Percentiles rank a stretch among this genome's conserved stretches.
phyloP scores from a whole-genome alignment of 2,888 invertebrate genomes.

The Drosophila monieri region DNA sequence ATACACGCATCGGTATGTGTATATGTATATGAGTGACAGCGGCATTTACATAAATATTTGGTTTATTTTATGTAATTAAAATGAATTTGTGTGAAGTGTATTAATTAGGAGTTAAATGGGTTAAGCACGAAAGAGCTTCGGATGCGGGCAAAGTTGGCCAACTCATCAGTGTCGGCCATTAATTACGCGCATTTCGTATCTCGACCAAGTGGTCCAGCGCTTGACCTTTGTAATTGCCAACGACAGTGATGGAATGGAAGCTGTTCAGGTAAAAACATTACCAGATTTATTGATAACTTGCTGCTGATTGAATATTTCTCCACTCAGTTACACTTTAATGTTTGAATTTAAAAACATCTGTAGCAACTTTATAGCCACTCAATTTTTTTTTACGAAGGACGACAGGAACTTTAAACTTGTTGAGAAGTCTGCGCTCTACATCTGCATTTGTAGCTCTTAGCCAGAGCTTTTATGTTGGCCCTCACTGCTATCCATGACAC shows the following conservation, averaged over 20 bases:
- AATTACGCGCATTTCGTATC: constrained; percentile 56
- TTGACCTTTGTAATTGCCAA: constrained; percentile 29
- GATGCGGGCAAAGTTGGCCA: constrained; percentile 16
- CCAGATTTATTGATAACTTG: constrained; percentile 17
- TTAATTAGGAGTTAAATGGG: constrained; percentile 79
- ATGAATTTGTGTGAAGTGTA: constrained; percentile 77
- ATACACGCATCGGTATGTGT: constrained; percentile 16
- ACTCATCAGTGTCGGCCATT: constrained; percentile 50
- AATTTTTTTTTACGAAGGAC: constrained; percentile 7
- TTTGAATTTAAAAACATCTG: constrained; percentile 44
- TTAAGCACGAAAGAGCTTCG: constrained; percentile 56
- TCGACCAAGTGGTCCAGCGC: background rate
- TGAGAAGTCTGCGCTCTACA: constrained; percentile 55
- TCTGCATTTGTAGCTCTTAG: constrained; percentile 7
- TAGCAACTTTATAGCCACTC: background rate
- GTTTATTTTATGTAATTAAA: constrained; percentile 77
- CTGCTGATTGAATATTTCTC: background rate
- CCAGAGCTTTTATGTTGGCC: constrained; percentile 4
- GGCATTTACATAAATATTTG: constrained; percentile 72
- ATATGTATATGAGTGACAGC: constrained; percentile 42
- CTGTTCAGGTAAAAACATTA: background rate
- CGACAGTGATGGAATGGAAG: constrained; percentile 18
- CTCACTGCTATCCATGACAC: constrained; percentile 2
- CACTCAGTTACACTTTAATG: constrained; percentile 28
- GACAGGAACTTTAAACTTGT: constrained; percentile 64